Evolutionary conservation across 1,140 invertebrate genomes (phyloP), one percentile per base, ranked within the genome.

Genomic region (Cepaea nemoralis): DNA sequence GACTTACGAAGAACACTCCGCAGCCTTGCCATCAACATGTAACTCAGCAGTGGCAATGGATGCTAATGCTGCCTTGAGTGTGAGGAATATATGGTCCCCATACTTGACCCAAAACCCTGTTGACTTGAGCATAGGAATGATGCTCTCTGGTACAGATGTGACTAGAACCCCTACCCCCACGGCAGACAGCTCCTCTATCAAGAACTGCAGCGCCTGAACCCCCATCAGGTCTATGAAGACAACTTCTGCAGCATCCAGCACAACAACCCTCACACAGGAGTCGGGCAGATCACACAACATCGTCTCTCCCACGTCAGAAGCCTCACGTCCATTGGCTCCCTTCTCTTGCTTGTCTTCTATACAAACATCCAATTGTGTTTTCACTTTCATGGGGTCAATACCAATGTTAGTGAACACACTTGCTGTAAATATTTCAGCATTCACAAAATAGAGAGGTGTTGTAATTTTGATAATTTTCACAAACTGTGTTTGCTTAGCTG

Each of bases 141-240:
- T 77, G n/a, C 67, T 81, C 35, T 77, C 74, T 8, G 73, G 78
- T 8, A 69, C 73, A 19, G 40, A 35, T 31, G 78, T n/a, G 39
- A 81, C 37, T 33, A 81, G 77, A 24, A 83, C 74, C 10, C 42
- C 48, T 33, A 77, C 69, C 3, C 71, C 82, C 8, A 81, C 74
- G 12, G 74, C 24, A 5, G 42, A 22, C 5, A 75, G 50, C 39
- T 83, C 77, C 5, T 35, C n/a, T 27, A 83, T 83, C 16, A 83
- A 16, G 66, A 83, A 75, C 77, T 80, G 50, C 24, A 86, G 45
- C 1, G 85, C 77, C 33, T 84, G 77, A 5, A 86, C 80, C 27
- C 85, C 85, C 80, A 84, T 84, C 14, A 84, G 12, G 55, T 86
- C 85, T n/a, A 86, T n/a, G 75, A 84, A 86, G 0, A 79, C 63